Percentiles rank a stretch among this genome's conserved stretches.
Evolutionary conservation across 2,888 invertebrate species (phyloP).

Genomic region (Germaria angustata): DNA sequence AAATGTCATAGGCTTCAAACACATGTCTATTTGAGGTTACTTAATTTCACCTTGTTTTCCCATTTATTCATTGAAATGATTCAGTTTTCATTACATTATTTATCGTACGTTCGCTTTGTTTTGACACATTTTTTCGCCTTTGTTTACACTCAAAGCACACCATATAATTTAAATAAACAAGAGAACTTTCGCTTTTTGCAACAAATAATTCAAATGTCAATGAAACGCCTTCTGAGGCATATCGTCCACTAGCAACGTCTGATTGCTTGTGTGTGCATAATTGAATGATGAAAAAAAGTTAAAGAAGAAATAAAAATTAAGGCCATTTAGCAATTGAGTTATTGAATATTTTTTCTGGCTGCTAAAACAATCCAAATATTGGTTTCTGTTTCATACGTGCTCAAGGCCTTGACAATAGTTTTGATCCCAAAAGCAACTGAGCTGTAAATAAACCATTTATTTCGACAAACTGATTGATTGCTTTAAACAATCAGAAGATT

Average conservation of each 20-base stretch:
- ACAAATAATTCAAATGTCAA: constrained; percentile 21
- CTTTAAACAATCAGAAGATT: neutral
- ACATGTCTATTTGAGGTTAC: too few relatives aligned
- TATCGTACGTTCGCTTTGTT: neutral
- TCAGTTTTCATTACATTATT: too few relatives aligned
- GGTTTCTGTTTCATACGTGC: neutral
- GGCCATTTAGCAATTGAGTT: constrained; percentile 24
- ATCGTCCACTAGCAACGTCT: too few relatives aligned
- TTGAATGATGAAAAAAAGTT: neutral
- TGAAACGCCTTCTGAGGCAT: neutral
- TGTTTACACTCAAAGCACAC: neutral
- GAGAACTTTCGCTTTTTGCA: constrained; percentile 43
- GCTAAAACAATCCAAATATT: neutral
- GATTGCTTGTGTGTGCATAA: neutral
- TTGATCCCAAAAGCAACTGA: constrained; percentile 21
- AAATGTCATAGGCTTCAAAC: too few relatives aligned
- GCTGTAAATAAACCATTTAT: neutral
- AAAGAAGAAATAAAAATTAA: constrained; percentile 6
- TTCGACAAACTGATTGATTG: constrained; percentile 23
- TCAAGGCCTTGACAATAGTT: constrained; percentile 31
- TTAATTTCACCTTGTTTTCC: too few relatives aligned
- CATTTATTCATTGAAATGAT: too few relatives aligned
- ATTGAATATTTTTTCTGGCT: neutral
- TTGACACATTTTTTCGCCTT: neutral
- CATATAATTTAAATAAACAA: constrained; percentile 19